These are phyloP conservation scores for Candoia aspera DNA, from an alignment of 2,113 vertebrate genomes.

Conservation along the genomic window DNA sequence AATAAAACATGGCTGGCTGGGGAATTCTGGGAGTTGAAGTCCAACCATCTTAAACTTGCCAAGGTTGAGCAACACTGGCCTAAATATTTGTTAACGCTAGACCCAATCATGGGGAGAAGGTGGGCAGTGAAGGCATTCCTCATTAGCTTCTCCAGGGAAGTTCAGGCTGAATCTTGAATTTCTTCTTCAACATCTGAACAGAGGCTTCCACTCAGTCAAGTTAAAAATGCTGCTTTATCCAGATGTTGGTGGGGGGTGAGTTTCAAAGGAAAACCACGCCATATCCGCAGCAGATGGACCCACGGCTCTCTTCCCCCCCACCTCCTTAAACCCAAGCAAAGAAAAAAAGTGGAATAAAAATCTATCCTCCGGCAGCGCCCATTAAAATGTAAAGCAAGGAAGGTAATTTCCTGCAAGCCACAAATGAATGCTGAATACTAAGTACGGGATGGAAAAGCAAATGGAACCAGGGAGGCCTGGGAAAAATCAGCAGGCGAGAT, in stretches of 20 bases:
- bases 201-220: not conserved
- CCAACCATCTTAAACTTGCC: too few species aligned
- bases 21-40: too few species aligned
- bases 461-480: fast-evolving
- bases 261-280: not conserved
- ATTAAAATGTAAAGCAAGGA: conserved; percentile 75
- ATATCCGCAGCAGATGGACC: conserved; percentile 34
- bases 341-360: conserved; percentile 47
- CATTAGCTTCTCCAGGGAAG: conserved; percentile 24
- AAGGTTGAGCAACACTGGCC: too few species aligned
- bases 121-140: not conserved
- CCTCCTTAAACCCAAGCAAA: conserved; percentile 67
- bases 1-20: too few species aligned
- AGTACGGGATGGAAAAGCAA: fast-evolving
- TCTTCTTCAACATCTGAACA: not conserved
- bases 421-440: conserved; percentile 54
- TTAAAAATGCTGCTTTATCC: conserved; percentile 21
- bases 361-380: conserved; percentile 62
- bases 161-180: conserved; percentile 36
- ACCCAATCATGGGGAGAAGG: too few species aligned
- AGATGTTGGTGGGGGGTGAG: conserved; percentile 22
- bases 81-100: too few species aligned
- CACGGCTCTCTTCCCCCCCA: conserved; percentile 20
- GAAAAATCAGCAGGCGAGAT: not conserved
- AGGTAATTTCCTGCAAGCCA: conserved; percentile 65